Base-by-base conservation (phyloP, 1,140 invertebrate genomes). In the Daktulosphaira vitifoliae region DNA sequence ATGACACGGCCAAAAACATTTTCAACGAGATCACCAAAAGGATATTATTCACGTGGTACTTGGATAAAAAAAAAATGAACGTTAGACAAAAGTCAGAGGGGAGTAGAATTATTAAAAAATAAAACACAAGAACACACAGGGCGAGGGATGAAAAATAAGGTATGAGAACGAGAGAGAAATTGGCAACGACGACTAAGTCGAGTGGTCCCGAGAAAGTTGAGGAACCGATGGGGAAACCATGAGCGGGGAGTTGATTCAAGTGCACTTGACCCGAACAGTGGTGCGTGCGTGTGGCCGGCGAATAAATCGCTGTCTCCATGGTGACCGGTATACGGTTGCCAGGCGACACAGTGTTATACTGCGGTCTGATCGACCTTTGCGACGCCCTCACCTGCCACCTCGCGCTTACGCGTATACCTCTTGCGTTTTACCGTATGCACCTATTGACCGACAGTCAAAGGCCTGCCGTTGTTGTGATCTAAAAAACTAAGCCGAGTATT, bases 381-480 rank as follows among this genome's bases (percentile, higher is more conserved):
- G 56, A 62, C 56, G 56, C 39, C 56, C 42, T 62, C 56, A 62
- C 56, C 39, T 62, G 56, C 42, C 42, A 16, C 44, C 56, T 25
- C 42, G 2, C 22, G 9, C 51, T 9, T 16, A 33, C 2, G 5
- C 49, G n/a, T 38, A 11, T 15, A 22, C 23, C 38, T 13, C 38
- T 23, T 15, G 9, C 38, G n/a, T 23, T 11, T 25, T 39, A 22
- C 38, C 38, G 20, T 18, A 2, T 11, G 8, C 20, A 48, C 46
- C 16, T 56, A 56, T 62, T 62, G 56, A 62, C 56, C 56, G 56
- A 62, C 56, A 62, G 56, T 62, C 56, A 62, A 62, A 62, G 56
- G 26, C 42, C 56, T 39, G 26, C 25, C 42, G 25, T 29, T 48
- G 42, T 48, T 62, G n/a, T n/a, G n/a, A 22, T 26, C 25, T 46